Evolutionary conservation across 2,888 invertebrate species (phyloP).

Genomic region (Heliconius aoede): DNA sequence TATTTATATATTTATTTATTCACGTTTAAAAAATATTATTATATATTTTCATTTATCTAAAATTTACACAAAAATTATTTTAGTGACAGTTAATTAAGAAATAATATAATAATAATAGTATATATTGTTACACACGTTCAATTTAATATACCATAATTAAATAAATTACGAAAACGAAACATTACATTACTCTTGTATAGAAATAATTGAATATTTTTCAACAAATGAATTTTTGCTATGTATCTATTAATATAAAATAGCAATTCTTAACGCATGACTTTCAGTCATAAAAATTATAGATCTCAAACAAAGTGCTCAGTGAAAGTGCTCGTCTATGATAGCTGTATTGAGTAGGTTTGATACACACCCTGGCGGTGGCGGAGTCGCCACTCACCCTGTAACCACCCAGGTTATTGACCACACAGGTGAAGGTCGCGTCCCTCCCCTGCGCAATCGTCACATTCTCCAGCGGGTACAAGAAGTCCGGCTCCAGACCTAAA

Average conservation of each 20-base stretch:
- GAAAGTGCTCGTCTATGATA: conserved; percentile 78
- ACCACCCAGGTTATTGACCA: conserved; percentile 92
- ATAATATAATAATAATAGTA: neutral
- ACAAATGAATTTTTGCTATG: too few relatives aligned
- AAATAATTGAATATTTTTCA: too few relatives aligned
- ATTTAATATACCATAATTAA: neutral
- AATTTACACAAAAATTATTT: neutral
- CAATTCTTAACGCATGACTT: conserved; percentile 10
- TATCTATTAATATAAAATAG: neutral
- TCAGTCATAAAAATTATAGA: conserved; percentile 65
- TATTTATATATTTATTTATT: neutral
- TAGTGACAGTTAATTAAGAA: neutral
- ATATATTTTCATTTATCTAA: neutral
- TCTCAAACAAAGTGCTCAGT: conserved; percentile 73
- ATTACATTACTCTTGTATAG: neutral
- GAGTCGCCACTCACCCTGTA: conserved; percentile 96
- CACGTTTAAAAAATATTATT: neutral
- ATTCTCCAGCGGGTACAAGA: conserved; percentile 91
- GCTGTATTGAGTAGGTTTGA: conserved; percentile 81
- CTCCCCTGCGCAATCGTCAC: conserved; percentile 92
- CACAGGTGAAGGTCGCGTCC: conserved; percentile 93
- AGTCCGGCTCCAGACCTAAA: conserved; percentile 90
- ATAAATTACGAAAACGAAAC: neutral
- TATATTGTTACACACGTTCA: neutral
- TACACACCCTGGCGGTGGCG: conserved; percentile 94